These are phyloP conservation scores for Oscheius sp. DNA, from an alignment of 2,888 invertebrate species.

Conservation along the genomic window DNA sequence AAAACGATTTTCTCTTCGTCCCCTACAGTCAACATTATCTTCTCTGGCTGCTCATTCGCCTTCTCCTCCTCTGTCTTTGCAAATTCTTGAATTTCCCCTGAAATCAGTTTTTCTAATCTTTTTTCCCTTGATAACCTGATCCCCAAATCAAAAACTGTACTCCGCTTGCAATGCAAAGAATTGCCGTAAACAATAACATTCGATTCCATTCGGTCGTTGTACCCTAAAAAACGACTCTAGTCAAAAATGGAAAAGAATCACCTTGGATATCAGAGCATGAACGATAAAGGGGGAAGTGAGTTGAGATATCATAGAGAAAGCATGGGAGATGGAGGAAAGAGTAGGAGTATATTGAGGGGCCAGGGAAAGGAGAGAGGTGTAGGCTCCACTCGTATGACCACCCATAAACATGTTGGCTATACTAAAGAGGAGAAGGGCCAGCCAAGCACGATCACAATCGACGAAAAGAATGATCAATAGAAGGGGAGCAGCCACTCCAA, in stretches of 20 bases:
- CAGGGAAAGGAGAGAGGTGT: conserved; percentile 29
- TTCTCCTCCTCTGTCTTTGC: conserved; percentile 7
- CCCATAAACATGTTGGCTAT: conserved; percentile 31
- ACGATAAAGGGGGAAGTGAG: conserved; percentile 29
- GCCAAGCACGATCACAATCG: conserved; percentile 2
- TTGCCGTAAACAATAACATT: conserved; percentile 7
- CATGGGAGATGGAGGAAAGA: conserved; percentile 22
- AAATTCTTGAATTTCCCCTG: conserved; percentile 31
- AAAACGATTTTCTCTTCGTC: conserved; percentile 1
- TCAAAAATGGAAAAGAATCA: not conserved
- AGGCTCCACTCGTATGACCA: conserved; percentile 33
- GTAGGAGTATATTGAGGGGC: conserved; percentile 29
- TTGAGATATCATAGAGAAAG: conserved; percentile 18
- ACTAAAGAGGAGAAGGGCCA: conserved; percentile 23
- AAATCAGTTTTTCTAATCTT: not conserved
- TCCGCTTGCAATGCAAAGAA: conserved; percentile 11
- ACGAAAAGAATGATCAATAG: conserved; percentile 18
- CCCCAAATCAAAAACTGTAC: conserved; percentile 28
- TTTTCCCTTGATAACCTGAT: conserved; percentile 11
- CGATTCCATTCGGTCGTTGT: conserved; percentile 28
- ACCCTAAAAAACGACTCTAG: conserved; percentile 1
- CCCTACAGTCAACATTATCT: conserved; percentile 1
- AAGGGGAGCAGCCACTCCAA: conserved; percentile 28
- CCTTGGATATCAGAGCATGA: conserved; percentile 9
- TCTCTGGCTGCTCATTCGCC: not conserved